phyloP scores from a whole-genome alignment of 2,113 vertebrate species.

The Oncorhynchus kisutch region DNA sequence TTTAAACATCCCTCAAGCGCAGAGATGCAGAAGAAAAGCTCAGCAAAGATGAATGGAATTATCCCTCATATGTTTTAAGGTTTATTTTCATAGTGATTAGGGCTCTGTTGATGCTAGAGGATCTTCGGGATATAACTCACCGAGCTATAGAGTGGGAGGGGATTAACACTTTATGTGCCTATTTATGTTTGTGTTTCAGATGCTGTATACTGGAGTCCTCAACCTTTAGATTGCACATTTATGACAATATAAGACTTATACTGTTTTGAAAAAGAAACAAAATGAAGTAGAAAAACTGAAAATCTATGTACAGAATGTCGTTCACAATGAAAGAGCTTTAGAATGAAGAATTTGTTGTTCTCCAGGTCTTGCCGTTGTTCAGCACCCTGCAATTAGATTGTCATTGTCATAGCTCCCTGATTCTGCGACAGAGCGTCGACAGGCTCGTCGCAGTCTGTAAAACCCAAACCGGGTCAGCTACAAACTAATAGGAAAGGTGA shows the following conservation, averaged over 20 bases:
- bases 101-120: conserved; percentile 21
- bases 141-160: not conserved
- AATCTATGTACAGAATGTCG: not conserved
- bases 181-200: not conserved
- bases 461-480: no score
- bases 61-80: conserved; percentile 22
- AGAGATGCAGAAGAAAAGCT: conserved; percentile 20
- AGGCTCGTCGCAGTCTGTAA: no score
- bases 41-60: conserved; percentile 28
- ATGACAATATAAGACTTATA: not conserved
- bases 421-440: no score
- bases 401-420: no score
- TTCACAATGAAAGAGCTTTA: not conserved
- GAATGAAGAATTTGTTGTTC: no score
- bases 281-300: not conserved
- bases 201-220: not conserved
- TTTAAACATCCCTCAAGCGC: conserved; percentile 27
- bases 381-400: no score
- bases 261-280: no score
- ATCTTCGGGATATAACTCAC: conserved; percentile 1
- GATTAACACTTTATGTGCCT: not conserved
- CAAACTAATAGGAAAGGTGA: no score
- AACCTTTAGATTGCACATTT: not conserved
- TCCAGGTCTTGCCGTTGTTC: no score
- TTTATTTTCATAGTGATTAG: conserved; percentile 22